A percentile compares a stretch with the other conserved stretches of the same genome.
phyloP scores from a whole-genome alignment of 2,113 vertebrate genomes.

The Oncorhynchus gorbuscha region DNA sequence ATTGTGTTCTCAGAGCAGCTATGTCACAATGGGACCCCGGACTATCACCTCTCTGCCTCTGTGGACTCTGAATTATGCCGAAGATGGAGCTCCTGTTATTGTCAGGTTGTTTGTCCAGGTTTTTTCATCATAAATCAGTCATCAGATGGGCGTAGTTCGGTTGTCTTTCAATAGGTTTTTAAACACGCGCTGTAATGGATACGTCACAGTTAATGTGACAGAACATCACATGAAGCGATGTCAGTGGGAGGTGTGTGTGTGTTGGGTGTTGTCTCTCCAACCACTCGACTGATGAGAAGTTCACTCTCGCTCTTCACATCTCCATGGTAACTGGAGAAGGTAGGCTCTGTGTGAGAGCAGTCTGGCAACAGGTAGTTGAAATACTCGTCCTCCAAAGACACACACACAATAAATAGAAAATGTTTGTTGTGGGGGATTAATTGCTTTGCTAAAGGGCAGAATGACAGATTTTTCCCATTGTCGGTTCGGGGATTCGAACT shows the following conservation, averaged over 20 bases:
- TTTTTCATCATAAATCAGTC: conserved; percentile 26
- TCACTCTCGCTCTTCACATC: conserved; percentile 60
- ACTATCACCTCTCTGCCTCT: no score
- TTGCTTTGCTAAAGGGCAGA: no score
- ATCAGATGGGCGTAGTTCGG: neutral
- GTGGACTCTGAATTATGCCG: no score
- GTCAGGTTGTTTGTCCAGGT: neutral
- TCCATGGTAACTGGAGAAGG: conserved; percentile 67
- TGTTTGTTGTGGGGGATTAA: no score
- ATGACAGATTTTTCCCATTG: no score
- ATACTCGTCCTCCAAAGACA: neutral
- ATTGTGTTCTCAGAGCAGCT: no score
- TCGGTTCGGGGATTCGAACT: no score
- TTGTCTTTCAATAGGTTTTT: neutral
- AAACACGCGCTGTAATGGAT: conserved; percentile 31
- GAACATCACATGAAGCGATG: conserved; percentile 46
- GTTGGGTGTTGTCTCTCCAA: no score
- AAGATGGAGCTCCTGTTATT: no score
- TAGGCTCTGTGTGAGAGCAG: conserved; percentile 45
- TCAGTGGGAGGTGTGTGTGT: conserved; percentile 26
- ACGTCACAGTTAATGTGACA: conserved; percentile 39
- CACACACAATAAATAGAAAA: no score
- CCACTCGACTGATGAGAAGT: conserved; percentile 50
- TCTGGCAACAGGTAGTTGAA: conserved; percentile 59
- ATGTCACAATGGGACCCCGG: no score